Evolutionary conservation across 2,113 vertebrate species (phyloP).

Genomic region (Anseranas semipalmata): DNA sequence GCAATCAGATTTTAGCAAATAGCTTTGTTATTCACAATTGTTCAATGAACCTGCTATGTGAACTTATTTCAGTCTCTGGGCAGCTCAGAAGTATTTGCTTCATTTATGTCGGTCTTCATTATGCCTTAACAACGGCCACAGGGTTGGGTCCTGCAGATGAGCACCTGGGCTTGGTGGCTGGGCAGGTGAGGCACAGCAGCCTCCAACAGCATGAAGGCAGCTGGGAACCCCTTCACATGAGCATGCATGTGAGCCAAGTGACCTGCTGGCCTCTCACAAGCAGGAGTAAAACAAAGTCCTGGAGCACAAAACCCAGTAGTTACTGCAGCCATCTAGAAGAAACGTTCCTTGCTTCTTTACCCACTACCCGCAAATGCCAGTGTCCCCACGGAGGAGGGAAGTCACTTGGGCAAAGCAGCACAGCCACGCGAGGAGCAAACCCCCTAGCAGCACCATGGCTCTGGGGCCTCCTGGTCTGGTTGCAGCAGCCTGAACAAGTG

Average conservation of each 20-base stretch:
- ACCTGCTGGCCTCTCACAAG: rapidly evolving
- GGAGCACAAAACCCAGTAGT: rapidly evolving
- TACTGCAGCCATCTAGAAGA: rapidly evolving
- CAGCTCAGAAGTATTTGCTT: not conserved
- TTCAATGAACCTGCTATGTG: not conserved
- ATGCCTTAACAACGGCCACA: rapidly evolving
- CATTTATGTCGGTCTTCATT: rapidly evolving
- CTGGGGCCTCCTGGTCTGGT: not conserved
- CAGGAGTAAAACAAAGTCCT: not conserved
- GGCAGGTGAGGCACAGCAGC: rapidly evolving
- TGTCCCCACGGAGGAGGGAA: rapidly evolving
- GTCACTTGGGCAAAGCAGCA: not conserved
- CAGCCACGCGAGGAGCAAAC: rapidly evolving
- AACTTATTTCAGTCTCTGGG: not conserved
- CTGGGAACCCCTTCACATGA: not conserved
- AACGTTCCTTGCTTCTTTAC: rapidly evolving
- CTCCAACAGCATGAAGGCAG: rapidly evolving
- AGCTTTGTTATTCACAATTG: not conserved
- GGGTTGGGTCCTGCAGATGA: not conserved
- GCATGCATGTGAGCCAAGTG: rapidly evolving
- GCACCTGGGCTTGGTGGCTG: not conserved
- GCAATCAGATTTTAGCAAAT: not conserved
- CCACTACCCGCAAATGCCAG: rapidly evolving
- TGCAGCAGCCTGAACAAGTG: not conserved
- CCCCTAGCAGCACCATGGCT: rapidly evolving